Conservation (phyloP, 2,888 invertebrate genomes). For the Phyto melanocephala region DNA sequence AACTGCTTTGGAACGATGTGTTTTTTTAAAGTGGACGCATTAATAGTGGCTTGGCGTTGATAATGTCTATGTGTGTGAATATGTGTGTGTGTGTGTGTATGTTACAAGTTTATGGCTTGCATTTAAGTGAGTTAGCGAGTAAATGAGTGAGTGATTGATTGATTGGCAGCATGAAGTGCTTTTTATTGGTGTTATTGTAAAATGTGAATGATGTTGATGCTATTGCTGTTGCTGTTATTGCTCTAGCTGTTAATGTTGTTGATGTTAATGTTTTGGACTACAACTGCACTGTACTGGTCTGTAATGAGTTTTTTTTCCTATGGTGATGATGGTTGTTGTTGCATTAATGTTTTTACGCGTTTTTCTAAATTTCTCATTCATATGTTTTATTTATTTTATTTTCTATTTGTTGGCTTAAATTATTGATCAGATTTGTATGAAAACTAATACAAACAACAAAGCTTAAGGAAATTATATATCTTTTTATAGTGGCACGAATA, state of each 20-base stretch:
- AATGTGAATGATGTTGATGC: constrained; percentile 58
- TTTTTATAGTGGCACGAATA: constrained; percentile 24
- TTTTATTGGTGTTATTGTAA: constrained; percentile 66
- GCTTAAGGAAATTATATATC: background rate
- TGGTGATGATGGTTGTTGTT: constrained; percentile 45
- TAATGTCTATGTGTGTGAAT: background rate
- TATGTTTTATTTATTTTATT: background rate
- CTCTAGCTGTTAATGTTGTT: constrained; percentile 39
- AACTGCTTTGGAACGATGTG: constrained; percentile 26
- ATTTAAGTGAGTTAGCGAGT: constrained; percentile 43
- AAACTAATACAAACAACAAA: background rate
- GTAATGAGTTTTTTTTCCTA: background rate
- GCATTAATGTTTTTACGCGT: constrained; percentile 57
- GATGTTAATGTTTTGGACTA: constrained; percentile 33
- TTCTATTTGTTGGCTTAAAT: background rate
- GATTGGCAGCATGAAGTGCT: constrained; percentile 76
- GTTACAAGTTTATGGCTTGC: constrained; percentile 27
- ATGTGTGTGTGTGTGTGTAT: background rate
- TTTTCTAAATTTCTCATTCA: constrained; percentile 44
- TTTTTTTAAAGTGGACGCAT: constrained; percentile 23
- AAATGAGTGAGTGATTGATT: constrained; percentile 69
- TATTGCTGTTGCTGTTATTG: constrained; percentile 47
- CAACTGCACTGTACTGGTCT: constrained; percentile 18
- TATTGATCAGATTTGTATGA: background rate
- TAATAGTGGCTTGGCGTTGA: constrained; percentile 17